Base-by-base conservation (phyloP, 2,888 invertebrate genomes). In the Sinohyriopsis cumingii region DNA sequence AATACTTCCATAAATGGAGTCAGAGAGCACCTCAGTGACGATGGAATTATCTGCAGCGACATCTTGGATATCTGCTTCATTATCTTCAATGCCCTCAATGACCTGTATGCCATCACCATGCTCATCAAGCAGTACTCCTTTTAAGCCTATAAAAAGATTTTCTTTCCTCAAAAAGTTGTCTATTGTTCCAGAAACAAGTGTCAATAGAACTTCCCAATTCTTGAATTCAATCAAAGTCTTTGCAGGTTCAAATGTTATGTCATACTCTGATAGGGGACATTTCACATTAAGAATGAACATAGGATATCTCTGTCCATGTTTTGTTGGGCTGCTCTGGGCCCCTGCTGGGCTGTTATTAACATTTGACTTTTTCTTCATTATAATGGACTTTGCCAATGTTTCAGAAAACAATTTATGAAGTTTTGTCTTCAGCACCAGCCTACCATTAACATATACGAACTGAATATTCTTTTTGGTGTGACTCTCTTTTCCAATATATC, bases 381-480 rank as follows among this genome's bases (percentile, higher is more conserved):
- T 78, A 9, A 83, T 57, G 45, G 82, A 85, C 62, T 84, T 87
- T 59, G 86, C 77, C 55, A 92, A 84, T 25, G 90, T 65, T 60
- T 86, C 80, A 68, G 90, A 90, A 7, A 92, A 73, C 53, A 90
- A 74, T 79, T 91, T 91, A 76, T 92, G 91, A 64, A 93, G 79
- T 87, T 91, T 92, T 55, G 91, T 91, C 72, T 91, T 92, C 63
- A 89, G 79, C 5, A 94, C 86, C 59, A 91, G 91, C 77, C 93
- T 91, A 78, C 92, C 92, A 89, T 95, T 95, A 7, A 95, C 90
- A 88, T 92, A 95, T 63, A 95, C 89, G 89, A 93, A 93, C 82
- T 94, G 93, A 28, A 92, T 86, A 67, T 89, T 88, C 75, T 91
- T 92, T 60, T 90, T 91, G 59, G 82, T 77, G 68, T 90, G 88